A percentile compares a stretch with the other conserved stretches of the same genome.
phyloP scores from a whole-genome alignment of 1,140 invertebrate species.

The Hyles vespertilio region DNA sequence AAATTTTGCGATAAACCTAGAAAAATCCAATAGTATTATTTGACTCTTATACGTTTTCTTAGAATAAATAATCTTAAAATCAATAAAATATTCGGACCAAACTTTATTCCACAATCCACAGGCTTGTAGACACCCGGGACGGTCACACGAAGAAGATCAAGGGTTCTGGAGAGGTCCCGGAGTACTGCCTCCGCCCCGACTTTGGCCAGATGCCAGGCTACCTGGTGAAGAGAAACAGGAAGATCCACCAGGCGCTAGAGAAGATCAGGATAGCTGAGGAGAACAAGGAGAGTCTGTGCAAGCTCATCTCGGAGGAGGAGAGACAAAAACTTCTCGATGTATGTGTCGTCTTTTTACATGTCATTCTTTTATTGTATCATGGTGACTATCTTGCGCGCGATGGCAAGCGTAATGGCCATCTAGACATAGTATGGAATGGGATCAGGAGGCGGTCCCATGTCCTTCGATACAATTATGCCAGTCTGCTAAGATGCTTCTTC shows the following conservation, averaged over 20 bases:
- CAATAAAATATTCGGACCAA: too few species aligned
- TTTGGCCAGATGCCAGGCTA: conserved; percentile 65
- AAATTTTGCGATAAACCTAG: too few species aligned
- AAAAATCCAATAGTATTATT: too few species aligned
- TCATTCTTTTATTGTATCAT: too few species aligned
- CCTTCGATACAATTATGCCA: too few species aligned
- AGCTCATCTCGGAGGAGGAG: conserved; percentile 51
- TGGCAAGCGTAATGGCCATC: too few species aligned
- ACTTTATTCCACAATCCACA: conserved; percentile 9
- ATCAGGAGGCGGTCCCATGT: too few species aligned
- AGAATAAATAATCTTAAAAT: conserved; percentile 3
- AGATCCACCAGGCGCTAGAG: conserved; percentile 43
- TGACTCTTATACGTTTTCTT: too few species aligned
- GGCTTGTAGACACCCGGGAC: conserved; percentile 65
- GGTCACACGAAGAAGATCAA: conserved; percentile 66
- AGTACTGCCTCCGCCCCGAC: conserved; percentile 57
- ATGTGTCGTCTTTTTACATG: conserved; percentile 11
- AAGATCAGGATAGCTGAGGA: conserved; percentile 48
- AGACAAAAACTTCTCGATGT: conserved; percentile 49
- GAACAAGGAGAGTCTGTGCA: conserved; percentile 58
- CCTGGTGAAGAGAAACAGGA: conserved; percentile 52
- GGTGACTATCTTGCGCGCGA: too few species aligned
- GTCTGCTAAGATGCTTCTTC: too few species aligned
- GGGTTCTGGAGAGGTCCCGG: conserved; percentile 64
- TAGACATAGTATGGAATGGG: too few species aligned